Evolutionary conservation across 2,797 vertebrate genomes (phyloP), one percentile per base, ranked within the genome.

Genomic region (Sebastes alutus): DNA sequence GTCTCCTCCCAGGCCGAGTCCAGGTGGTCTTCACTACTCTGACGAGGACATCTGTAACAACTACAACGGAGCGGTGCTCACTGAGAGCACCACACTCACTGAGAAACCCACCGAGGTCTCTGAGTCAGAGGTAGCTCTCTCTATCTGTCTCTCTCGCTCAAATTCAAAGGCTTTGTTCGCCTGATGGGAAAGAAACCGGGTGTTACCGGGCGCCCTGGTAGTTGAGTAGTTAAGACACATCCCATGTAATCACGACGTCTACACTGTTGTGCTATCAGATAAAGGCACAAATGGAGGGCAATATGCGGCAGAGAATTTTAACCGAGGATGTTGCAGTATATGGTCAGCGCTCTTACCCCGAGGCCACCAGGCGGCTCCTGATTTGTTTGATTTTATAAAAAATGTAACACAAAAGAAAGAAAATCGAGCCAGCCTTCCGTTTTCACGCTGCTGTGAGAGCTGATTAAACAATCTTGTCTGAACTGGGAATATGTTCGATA

Each of bases 21-120:
- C 98, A 0, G 98, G 98, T 0, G 98, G 97, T 9, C 96, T 99
- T 71, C 97, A 96, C 94, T 99, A 99, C 93, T 99, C 98, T 0
- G 98, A 99, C 0, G 98, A 99, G 85, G 98, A 99, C 85, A 96
- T 99, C 89, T 97, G 98, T 75, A 97, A 95, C 95, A 98, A 97
- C 92, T 99, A 98, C 87, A 99, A 99, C 0, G 98, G 98, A 2
- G 94, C 97, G 0, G 96, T 96, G 77, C 96, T 98, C 78, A 97
- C 96, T 0, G 98, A 99, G 89, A 97, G 96, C 86, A 92, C 96
- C 73, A 96, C 95, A 2, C 97, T 99, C 62, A 97, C 93, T 0
- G 98, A 99, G 95, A 98, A 98, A 73, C 95, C 97, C 14, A 94
- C 96, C 0, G 98, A 97, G 38, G 94, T 96, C 4, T 97, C 98